A percentile compares a stretch with the other conserved stretches of the same genome.
Evolutionary conservation across 2,797 vertebrate species (phyloP).

Genomic region (Bradypus variegatus): DNA sequence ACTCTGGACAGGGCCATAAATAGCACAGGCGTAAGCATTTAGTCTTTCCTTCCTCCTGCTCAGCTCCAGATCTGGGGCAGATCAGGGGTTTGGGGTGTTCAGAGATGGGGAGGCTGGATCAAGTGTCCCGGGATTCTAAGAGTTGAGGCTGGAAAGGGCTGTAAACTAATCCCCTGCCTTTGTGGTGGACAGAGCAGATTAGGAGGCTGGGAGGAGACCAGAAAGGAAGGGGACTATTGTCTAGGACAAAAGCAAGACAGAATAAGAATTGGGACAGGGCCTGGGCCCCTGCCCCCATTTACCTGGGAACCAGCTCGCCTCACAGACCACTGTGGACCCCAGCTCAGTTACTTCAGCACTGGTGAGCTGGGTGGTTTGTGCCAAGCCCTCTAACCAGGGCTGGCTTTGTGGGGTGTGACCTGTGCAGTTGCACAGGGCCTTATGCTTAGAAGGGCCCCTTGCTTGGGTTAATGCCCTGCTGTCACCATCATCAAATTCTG

Average conservation of each 20-base stretch:
- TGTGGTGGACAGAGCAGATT: slow-evolving; percentile 23
- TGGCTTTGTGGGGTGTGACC: fast-evolving
- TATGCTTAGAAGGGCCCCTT: background rate
- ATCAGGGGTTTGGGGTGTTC: background rate
- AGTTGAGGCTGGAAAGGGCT: slow-evolving; percentile 28
- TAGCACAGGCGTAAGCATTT: background rate
- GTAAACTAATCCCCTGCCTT: slow-evolving; percentile 36
- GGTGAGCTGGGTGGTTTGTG: background rate
- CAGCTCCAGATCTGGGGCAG: background rate
- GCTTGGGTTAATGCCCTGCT: background rate
- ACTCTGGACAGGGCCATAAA: background rate
- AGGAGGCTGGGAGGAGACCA: background rate
- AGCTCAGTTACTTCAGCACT: background rate
- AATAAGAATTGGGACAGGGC: background rate
- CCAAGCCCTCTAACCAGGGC: background rate
- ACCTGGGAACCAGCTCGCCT: background rate
- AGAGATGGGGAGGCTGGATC: background rate
- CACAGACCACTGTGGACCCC: background rate
- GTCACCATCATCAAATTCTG: background rate
- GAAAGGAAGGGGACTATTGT: slow-evolving; percentile 35
- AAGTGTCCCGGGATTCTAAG: background rate
- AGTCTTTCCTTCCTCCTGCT: background rate
- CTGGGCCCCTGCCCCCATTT: background rate
- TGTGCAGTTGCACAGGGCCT: background rate
- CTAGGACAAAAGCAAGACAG: slow-evolving; percentile 23